Evolutionary conservation across 2,113 vertebrate species (phyloP).

Genomic region (Aegotheles bennettii): DNA sequence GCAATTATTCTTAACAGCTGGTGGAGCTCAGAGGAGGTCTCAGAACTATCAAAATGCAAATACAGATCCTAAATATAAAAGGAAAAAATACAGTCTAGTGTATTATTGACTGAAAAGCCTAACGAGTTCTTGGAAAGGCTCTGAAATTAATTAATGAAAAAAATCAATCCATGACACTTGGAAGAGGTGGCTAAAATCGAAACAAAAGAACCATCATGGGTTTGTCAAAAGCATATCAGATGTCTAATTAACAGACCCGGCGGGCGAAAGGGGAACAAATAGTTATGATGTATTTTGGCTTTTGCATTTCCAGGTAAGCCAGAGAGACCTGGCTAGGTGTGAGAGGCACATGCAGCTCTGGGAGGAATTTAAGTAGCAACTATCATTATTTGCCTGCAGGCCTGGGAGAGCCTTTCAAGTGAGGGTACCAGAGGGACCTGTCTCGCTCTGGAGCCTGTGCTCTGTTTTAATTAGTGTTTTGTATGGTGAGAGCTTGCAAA

Average conservation of each 20-base stretch:
- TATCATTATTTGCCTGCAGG: too few relatives aligned
- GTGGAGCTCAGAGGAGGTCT: not conserved
- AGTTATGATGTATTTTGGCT: too few relatives aligned
- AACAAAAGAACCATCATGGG: not conserved
- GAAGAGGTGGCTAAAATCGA: not conserved
- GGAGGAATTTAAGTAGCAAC: not conserved
- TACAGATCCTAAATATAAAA: not conserved
- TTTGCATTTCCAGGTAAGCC: not conserved
- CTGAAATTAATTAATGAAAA: not conserved
- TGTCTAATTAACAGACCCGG: not conserved
- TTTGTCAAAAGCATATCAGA: not conserved
- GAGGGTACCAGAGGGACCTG: not conserved
- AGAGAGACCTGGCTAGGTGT: fast-evolving
- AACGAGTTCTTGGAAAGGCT: not conserved
- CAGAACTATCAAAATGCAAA: constrained; percentile 20
- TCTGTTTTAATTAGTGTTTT: not conserved
- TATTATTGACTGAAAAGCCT: not conserved
- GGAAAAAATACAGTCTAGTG: not conserved
- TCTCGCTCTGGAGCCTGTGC: not conserved
- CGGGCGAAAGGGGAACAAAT: not conserved
- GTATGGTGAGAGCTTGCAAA: not conserved
- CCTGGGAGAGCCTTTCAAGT: not conserved
- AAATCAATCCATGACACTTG: not conserved
- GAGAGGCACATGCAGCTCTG: fast-evolving
- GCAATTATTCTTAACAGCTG: constrained; percentile 15